Base-by-base conservation (phyloP, 30 jellyfish, hydroid and myxozoan genomes). In the Hydra vulgaris region DNA sequence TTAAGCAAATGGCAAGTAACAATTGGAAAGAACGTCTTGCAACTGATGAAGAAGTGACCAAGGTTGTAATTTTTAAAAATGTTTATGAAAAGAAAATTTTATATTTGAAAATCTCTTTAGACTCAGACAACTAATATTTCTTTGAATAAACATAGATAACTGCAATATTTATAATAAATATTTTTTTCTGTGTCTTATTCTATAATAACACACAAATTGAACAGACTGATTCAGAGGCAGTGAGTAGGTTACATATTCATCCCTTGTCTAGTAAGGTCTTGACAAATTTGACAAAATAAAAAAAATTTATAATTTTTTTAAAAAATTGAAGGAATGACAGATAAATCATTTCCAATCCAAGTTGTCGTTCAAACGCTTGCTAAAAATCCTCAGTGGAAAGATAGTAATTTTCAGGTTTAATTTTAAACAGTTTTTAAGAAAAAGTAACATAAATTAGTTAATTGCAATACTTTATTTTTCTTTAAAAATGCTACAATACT, bases 341-440 rank as follows among this genome's bases (percentile, higher is more conserved):
- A 85, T 17, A 94, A 82, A 70, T 69, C 85, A 18, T 70, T 82
- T 25, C 80, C 88, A 19, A 53, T 94, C 23, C 97, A 90, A 70
- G 82, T 86, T 0, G 18, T 90, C 16, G 95, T 90, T n/a, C 87
- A 95, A 54, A 85, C 96, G 17, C 85, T 93, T 1, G 90, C 95
- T 12, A 87, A 81, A 78, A 93, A 93, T 53, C 99, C 99, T 7
- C 96, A 96, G 7, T 86, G 87, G 90, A 93, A 93, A 74, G 99
- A 93, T 71, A 87, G 80, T 81, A 93, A 93, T 79, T 24, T 88
- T 70, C 85, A 73, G 90, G 99, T 93, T 70, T 7, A 80, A 40
- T 40, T 40, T 40, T 40, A 40, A 40, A 40, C 61, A 40, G 12
- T 40, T 19, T 18, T 21, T 54, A 78, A 61, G 25, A 23, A 78